These are phyloP conservation scores for Astropecten irregularis DNA, from an alignment of 53 echinoderm and acorn worm species.

Conservation along the genomic window DNA sequence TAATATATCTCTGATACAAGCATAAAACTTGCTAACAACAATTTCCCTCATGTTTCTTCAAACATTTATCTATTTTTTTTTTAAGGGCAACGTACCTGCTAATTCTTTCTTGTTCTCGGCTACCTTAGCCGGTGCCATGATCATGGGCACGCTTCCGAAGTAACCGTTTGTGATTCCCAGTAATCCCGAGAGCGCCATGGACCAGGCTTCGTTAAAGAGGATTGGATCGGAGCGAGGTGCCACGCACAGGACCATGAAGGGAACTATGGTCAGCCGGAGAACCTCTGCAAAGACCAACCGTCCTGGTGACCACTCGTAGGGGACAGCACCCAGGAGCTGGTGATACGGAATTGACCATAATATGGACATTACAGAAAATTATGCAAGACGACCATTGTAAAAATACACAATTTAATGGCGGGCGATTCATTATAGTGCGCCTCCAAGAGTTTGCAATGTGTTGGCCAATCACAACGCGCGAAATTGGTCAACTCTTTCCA, in stretches of 20 bases:
- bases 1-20: no score
- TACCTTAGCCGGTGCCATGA: constrained; percentile 72
- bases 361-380: no score
- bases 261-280: constrained; percentile 63
- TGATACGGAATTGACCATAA: no score
- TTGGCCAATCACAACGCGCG: no score
- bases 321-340: constrained; percentile 59
- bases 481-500: no score
- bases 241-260: constrained; percentile 76
- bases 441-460: no score
- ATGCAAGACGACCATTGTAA: no score
- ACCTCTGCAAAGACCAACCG: constrained; percentile 56
- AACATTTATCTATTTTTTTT: no score
- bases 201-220: constrained; percentile 64
- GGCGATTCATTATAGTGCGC: no score
- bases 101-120: constrained; percentile 72
- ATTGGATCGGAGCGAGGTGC: constrained; percentile 63
- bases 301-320: constrained; percentile 68
- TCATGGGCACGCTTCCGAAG: constrained; percentile 89
- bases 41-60: no score
- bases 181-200: constrained; percentile 65
- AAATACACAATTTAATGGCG: no score
- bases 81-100: constrained; percentile 67
- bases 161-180: constrained; percentile 85
- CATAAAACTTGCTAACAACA: no score